Conservation (phyloP, 2,888 invertebrate genomes). For the Clitarchus hookeri region DNA sequence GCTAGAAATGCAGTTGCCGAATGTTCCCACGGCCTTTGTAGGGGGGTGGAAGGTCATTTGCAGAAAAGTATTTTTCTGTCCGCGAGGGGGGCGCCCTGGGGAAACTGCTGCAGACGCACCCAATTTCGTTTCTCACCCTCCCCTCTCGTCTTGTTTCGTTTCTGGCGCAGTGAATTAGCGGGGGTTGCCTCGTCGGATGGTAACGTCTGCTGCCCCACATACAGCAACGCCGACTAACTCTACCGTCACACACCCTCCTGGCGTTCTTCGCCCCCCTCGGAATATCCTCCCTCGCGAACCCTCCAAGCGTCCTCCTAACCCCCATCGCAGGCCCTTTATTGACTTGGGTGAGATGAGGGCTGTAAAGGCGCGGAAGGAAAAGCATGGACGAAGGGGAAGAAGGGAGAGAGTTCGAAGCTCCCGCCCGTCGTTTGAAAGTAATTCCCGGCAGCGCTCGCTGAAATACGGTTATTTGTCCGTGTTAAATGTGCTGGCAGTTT, state of each 20-base stretch:
- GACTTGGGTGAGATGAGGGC: background rate
- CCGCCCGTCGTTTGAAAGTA: background rate
- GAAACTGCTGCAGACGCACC: background rate
- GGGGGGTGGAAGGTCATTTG: background rate
- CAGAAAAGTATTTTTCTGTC: background rate
- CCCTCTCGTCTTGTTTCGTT: background rate
- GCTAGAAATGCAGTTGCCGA: background rate
- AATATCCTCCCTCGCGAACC: background rate
- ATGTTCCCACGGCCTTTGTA: background rate
- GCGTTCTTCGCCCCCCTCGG: background rate
- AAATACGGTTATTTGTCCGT: constrained; percentile 5
- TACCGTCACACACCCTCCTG: background rate
- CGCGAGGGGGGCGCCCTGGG: background rate
- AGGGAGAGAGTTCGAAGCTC: background rate
- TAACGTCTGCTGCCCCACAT: too few species aligned
- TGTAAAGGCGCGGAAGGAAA: too few species aligned
- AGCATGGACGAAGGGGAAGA: background rate
- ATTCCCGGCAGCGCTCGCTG: background rate
- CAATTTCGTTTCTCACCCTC: background rate
- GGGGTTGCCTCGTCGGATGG: background rate
- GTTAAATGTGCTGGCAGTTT: constrained; percentile 14
- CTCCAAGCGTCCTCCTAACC: background rate
- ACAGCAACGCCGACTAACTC: background rate
- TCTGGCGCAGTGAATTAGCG: constrained; percentile 6
- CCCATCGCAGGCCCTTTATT: background rate